Evolutionary conservation across 2,797 vertebrate genomes (phyloP).

Genomic region (Sebastes taczanowskii): DNA sequence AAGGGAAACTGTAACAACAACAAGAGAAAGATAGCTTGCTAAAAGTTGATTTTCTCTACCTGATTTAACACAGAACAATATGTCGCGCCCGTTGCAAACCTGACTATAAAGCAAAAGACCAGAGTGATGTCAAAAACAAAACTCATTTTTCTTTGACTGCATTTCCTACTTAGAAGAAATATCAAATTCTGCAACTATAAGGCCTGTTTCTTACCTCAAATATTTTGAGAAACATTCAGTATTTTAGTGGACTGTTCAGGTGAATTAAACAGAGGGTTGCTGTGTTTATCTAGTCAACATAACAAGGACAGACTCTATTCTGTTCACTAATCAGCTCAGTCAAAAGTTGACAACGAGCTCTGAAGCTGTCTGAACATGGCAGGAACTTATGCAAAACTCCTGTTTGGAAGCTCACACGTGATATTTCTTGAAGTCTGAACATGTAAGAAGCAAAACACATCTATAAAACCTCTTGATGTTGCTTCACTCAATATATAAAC

Average conservation of each 20-base stretch:
- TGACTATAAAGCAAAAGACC: neutral
- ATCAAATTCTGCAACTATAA: neutral
- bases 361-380: neutral
- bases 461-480: neutral
- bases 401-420: neutral
- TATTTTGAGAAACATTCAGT: neutral
- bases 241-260: neutral
- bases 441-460: neutral
- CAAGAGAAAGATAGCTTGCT: slow-evolving; percentile 25
- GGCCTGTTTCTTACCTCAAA: neutral
- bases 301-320: neutral
- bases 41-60: slow-evolving; percentile 35
- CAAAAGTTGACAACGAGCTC: neutral
- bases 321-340: neutral
- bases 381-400: slow-evolving; percentile 2
- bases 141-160: neutral
- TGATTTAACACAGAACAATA: neutral
- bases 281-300: neutral
- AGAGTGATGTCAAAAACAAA: neutral
- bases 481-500: neutral
- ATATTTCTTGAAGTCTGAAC: neutral
- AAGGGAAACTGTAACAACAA: slow-evolving; percentile 21
- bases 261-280: neutral
- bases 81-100: neutral
- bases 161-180: neutral